A percentile compares a stretch with the other conserved stretches of the same genome.
Evolutionary conservation across 2,113 vertebrate genomes (phyloP).

Genomic region (Chunga burmeisteri): DNA sequence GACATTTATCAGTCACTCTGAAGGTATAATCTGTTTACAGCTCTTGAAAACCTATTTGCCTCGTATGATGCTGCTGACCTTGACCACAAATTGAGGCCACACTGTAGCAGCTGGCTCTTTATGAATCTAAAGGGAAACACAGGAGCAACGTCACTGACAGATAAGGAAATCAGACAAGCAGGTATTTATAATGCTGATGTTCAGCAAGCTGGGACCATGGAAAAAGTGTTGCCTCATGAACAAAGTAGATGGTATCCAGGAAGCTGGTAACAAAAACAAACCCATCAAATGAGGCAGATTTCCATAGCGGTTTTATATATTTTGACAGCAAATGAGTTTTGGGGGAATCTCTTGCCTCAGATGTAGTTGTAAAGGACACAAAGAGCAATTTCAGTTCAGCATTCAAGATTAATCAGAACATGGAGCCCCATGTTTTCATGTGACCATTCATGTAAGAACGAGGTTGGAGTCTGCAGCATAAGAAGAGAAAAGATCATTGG

Average conservation of each 20-base stretch:
- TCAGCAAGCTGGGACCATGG: neutral
- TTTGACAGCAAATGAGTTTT: neutral
- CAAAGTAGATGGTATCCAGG: neutral
- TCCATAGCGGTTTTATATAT: neutral
- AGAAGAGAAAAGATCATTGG: neutral
- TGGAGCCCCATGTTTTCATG: neutral
- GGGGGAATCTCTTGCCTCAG: neutral
- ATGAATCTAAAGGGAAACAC: neutral
- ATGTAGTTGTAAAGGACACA: neutral
- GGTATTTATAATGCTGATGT: neutral
- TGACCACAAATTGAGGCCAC: neutral
- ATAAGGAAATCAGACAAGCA: neutral
- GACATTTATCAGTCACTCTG: neutral
- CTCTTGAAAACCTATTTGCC: constrained; percentile 9
- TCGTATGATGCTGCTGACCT: neutral
- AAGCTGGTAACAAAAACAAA: neutral
- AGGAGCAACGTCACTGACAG: neutral
- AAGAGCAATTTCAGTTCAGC: neutral
- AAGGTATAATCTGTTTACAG: constrained; percentile 6
- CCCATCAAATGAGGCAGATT: neutral
- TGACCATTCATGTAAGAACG: neutral
- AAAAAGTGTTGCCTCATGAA: neutral
- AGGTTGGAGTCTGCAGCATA: neutral
- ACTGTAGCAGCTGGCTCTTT: neutral
- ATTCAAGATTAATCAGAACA: neutral